Percentiles rank a stretch among this genome's conserved stretches.
Conservation (phyloP, 2,797 vertebrate genomes). For the Argya squamiceps region DNA sequence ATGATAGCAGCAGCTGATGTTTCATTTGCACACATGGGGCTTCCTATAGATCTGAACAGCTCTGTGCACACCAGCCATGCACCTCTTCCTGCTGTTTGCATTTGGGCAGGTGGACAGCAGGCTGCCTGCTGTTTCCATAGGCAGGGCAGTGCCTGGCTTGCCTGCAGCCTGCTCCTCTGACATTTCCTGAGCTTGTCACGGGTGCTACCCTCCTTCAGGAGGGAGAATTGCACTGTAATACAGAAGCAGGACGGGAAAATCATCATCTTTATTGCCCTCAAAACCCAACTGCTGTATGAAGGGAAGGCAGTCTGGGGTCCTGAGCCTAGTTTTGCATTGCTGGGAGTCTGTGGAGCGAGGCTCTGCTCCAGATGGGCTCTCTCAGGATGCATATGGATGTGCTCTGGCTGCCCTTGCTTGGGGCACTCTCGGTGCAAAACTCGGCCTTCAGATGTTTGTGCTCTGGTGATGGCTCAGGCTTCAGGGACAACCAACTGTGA, state of each 20-base stretch:
- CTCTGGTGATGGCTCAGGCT: background rate
- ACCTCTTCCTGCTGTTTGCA: background rate
- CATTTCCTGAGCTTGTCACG: background rate
- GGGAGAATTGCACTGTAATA: background rate
- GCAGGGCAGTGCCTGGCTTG: background rate
- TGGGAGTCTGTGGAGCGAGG: fast-evolving
- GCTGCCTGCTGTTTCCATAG: background rate
- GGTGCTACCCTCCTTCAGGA: background rate
- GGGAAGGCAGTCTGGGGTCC: background rate
- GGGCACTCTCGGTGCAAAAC: fast-evolving
- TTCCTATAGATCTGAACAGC: background rate
- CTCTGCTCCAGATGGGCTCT: background rate
- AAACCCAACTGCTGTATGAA: background rate
- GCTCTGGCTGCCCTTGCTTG: background rate
- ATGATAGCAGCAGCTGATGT: slow-evolving; percentile 74
- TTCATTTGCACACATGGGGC: slow-evolving; percentile 62
- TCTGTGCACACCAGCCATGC: background rate
- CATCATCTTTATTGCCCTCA: background rate
- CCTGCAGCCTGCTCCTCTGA: background rate
- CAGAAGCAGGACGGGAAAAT: background rate
- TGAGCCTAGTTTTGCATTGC: background rate
- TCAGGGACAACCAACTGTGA: background rate
- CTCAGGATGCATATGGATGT: background rate
- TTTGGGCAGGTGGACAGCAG: background rate
- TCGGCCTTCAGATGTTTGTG: background rate